phyloP scores from a whole-genome alignment of 2,888 invertebrate species.

The Epirrhoe tristata region DNA sequence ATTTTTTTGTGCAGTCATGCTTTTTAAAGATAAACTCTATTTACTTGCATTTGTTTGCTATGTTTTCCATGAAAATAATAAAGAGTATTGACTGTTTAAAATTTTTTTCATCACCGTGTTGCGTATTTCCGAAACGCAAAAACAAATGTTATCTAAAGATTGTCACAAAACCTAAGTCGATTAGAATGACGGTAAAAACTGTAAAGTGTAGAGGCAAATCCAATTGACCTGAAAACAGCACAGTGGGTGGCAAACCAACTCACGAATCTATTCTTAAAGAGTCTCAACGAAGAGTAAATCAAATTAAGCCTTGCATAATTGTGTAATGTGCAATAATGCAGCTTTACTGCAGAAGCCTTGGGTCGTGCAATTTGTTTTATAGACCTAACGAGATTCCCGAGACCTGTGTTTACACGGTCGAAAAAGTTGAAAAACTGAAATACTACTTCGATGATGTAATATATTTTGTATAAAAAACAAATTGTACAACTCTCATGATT shows the following conservation, averaged over 20 bases:
- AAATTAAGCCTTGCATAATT: conserved; percentile 32
- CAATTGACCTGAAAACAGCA: neutral
- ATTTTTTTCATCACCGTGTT: no score
- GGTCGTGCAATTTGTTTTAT: conserved; percentile 55
- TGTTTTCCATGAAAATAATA: no score
- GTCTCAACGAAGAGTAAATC: conserved; percentile 17
- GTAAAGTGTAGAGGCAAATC: neutral
- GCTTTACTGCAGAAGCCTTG: conserved; percentile 52
- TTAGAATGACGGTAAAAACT: neutral
- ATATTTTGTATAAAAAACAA: no score
- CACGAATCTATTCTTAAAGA: conserved; percentile 10
- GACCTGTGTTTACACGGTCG: conserved; percentile 40
- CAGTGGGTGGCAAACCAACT: conserved; percentile 8
- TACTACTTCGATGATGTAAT: no score
- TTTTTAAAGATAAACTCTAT: neutral
- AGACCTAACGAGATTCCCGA: conserved; percentile 51
- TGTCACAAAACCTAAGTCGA: neutral
- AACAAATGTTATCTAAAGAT: no score
- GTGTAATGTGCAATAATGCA: conserved; percentile 42
- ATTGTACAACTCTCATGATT: no score
- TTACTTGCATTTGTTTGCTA: no score
- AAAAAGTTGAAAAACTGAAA: neutral
- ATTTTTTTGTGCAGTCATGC: neutral
- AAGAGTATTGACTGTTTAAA: no score
- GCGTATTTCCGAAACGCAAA: no score